phyloP scores from a whole-genome alignment of 2,888 invertebrate genomes.

The Poecilobothrus nobilitatus region DNA sequence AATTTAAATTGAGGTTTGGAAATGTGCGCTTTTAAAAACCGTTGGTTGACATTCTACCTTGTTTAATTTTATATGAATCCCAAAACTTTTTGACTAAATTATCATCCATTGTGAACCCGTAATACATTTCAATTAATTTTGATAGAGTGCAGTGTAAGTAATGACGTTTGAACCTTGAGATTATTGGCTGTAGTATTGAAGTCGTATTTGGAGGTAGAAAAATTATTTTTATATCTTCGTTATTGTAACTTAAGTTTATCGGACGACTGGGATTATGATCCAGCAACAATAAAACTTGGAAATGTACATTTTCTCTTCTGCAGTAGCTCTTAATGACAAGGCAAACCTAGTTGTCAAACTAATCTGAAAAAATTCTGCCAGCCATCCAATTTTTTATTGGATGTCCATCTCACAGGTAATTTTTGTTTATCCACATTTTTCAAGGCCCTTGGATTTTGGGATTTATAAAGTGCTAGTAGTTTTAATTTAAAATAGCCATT shows the following conservation, averaged over 20 bases:
- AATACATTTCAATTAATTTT: no score
- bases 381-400: constrained; percentile 26
- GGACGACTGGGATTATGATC: no score
- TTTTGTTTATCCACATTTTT: constrained; percentile 23
- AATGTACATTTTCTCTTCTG: constrained; percentile 9
- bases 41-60: no score
- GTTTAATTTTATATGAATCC: no score
- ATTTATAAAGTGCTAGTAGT: constrained; percentile 21
- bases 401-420: no score
- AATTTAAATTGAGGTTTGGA: no score
- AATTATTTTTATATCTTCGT: constrained; percentile 13
- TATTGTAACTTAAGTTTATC: constrained; percentile 14
- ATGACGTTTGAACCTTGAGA: no score
- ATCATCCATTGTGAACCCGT: no score
- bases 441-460: constrained; percentile 24
- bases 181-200: constrained; percentile 14
- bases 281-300: constrained; percentile 9
- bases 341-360: constrained; percentile 17
- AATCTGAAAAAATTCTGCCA: constrained; percentile 24
- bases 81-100: no score
- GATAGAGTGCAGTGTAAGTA: no score
- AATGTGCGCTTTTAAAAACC: no score
- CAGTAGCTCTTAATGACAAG: constrained; percentile 13
- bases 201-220: constrained; percentile 19
- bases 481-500: neutral